Evolutionary conservation across 2,797 vertebrate species (phyloP).

Genomic region (Pseudochirops cupreus): DNA sequence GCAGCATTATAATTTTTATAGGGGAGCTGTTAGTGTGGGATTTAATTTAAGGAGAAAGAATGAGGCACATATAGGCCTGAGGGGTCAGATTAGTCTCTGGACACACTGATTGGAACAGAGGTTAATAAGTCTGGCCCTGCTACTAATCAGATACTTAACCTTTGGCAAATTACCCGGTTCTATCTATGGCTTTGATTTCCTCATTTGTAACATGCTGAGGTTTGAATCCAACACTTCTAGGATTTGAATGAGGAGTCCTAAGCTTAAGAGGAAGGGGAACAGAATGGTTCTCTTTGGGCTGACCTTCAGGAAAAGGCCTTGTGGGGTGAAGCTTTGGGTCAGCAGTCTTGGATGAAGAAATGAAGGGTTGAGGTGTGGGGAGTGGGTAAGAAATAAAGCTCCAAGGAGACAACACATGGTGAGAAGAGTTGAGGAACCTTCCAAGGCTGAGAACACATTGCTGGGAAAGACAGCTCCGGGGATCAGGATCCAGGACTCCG

Average conservation of each 20-base stretch:
- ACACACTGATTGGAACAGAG: background rate
- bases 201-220: background rate
- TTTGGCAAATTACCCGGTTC: background rate
- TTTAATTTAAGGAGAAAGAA: background rate
- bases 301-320: background rate
- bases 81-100: background rate
- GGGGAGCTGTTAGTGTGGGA: background rate
- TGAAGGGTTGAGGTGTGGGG: background rate
- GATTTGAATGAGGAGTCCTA: background rate
- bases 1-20: background rate
- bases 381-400: background rate
- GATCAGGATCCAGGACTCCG: background rate
- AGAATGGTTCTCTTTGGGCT: background rate
- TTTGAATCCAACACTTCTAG: background rate
- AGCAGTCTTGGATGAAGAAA: background rate
- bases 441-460: background rate
- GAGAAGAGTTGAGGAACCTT: background rate
- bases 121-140: background rate
- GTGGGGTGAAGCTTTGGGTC: background rate
- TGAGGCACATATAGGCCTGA: background rate
- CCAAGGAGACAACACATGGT: background rate
- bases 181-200: background rate
- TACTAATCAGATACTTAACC: background rate
- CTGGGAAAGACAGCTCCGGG: background rate
- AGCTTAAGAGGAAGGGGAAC: background rate